Evolutionary conservation across 2,113 vertebrate genomes (phyloP).

Genomic region (Chaenogobius annularis): DNA sequence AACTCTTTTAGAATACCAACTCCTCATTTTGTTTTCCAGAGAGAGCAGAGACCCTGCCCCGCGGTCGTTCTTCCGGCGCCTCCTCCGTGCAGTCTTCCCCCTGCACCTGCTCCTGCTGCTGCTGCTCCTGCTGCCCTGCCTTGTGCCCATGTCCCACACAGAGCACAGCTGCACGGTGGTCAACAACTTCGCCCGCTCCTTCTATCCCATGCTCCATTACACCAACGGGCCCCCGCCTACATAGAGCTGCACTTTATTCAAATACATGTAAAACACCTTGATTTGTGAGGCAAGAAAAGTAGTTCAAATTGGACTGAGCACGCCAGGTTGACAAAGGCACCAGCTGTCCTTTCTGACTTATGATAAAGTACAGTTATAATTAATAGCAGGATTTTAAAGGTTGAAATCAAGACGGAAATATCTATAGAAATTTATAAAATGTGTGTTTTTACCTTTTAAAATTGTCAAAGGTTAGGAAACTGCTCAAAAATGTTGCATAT

Average conservation of each 20-base stretch:
- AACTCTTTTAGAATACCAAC: not conserved
- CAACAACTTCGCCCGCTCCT: constrained; percentile 93
- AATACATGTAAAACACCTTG: not conserved
- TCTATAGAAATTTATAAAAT: no score
- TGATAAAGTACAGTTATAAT: not conserved
- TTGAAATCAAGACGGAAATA: not conserved
- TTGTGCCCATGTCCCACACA: constrained; percentile 83
- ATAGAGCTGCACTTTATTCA: constrained; percentile 29
- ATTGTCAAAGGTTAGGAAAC: not conserved
- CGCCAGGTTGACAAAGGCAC: not conserved
- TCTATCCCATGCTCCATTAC: constrained; percentile 91
- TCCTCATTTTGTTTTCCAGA: constrained; percentile 34
- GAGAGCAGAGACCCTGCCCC: constrained; percentile 46
- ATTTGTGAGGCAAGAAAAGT: not conserved
- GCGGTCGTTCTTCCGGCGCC: constrained; percentile 84
- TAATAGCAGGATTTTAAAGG: not conserved
- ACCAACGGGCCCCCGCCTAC: constrained; percentile 93
- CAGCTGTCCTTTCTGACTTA: not conserved
- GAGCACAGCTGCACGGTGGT: constrained; percentile 85
- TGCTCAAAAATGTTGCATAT: not conserved
- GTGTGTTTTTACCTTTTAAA: not conserved
- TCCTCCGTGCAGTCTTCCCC: constrained; percentile 84
- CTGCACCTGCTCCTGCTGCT: constrained; percentile 88
- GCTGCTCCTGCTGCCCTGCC: constrained; percentile 84
- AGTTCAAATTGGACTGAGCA: not conserved